Evolutionary conservation across 1,140 invertebrate genomes (phyloP).

Genomic region (Oedothorax gibbosus): DNA sequence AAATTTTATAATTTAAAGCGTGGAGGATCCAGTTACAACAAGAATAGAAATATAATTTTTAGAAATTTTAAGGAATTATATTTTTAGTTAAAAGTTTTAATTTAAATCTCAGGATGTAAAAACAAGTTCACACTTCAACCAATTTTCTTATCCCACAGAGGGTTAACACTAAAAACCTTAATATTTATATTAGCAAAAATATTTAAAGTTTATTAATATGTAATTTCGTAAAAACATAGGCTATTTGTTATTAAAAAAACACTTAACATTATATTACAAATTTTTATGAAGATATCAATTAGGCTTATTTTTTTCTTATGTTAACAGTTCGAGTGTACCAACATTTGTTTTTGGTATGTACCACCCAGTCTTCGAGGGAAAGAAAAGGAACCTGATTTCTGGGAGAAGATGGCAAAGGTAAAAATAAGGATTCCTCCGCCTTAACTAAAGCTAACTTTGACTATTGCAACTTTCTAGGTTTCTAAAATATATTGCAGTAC

Average conservation of each 20-base stretch:
- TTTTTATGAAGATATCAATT: neutral
- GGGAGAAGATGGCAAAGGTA: conserved; percentile 79
- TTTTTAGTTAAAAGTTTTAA: no score
- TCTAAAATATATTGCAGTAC: no score
- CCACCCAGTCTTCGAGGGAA: conserved; percentile 87
- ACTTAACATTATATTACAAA: neutral
- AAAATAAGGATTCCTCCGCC: conserved; percentile 15
- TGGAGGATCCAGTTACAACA: no score
- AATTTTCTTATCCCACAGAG: no score
- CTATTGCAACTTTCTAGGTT: no score
- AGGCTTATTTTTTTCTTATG: neutral
- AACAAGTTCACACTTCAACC: no score
- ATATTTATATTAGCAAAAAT: neutral
- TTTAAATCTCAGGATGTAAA: no score
- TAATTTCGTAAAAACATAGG: neutral
- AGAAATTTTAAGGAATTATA: no score
- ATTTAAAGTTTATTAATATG: neutral
- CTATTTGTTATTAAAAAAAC: neutral
- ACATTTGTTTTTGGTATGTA: conserved; percentile 99
- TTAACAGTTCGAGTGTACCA: conserved; percentile 87
- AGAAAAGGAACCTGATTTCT: conserved; percentile 79
- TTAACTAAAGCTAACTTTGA: neutral
- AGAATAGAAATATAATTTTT: no score
- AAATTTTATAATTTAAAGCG: no score
- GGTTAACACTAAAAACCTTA: no score